Evolutionary conservation across 2,888 invertebrate species (phyloP), one percentile per base, ranked within the genome.

Genomic region (Cosmia trapezina): DNA sequence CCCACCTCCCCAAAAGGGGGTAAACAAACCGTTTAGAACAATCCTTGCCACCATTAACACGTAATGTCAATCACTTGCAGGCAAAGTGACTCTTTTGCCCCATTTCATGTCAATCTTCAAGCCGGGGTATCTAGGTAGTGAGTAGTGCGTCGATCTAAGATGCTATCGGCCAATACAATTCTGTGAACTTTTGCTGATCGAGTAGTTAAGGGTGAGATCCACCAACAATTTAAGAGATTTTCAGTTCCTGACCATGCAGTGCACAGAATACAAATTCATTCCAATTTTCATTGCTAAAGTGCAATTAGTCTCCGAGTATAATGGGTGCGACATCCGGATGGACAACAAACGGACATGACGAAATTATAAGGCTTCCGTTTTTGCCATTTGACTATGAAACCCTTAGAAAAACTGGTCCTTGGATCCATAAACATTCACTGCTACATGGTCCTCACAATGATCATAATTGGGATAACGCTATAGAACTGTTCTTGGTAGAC

Each of bases 51-150:
- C 90, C 91, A 91, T 92, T 92, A 92, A 89, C 92, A 92, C 92
- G 84, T 83, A 70, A 83, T 86, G 92, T 93, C 93, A 91, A 92
- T 93, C 93, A 91, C 73, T 64, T 60, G 75, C 73, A 53, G 68
- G 78, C 79, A 53, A 84, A 73, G 87, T 90, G 92, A 88, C 89
- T 79, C 63, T 63, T 80, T 88, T 84, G 85, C 88, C 91, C 89
- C 90, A 91, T 93, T 91, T 90, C 87, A 87, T 88, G 93, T 92
- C 93, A 93, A 91, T 93, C 93, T 81, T 73, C 69, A 69, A 41
- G 61, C 22, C 53, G 6, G 51, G 37, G 74, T 68, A 81, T 81
- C 80, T 68, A 63, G 51, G 76, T 71, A 69, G 73, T 51, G 65
- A 49, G 75, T 68, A 61, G 62, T 76, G 77, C 68, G 78, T 70